Evolutionary conservation across 2,113 vertebrate species (phyloP), one percentile per base, ranked within the genome.

Genomic region (Atrichornis clamosus): DNA sequence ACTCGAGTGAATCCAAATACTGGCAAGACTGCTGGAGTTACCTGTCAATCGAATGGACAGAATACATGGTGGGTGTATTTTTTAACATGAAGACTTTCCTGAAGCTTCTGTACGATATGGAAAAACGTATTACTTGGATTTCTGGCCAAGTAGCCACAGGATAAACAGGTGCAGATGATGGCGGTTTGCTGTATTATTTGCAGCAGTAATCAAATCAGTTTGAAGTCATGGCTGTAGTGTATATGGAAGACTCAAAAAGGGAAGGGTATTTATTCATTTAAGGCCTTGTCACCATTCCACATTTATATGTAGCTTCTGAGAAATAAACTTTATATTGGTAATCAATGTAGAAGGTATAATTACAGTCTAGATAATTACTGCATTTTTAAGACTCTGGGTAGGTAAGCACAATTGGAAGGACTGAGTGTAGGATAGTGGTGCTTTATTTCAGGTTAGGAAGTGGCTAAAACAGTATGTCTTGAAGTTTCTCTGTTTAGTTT

Each of bases 401-500:
- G 4, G 5, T 72, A 50, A 65, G 16, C 26, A 35, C 19, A 16
- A 8, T 33, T 68, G 59, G 50, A 77, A 88, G 46, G 22, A 63
- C 27, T 68, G 35, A 32, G 10, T 0, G 0, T 22, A 7, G 26
- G 23, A 15, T 64, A 41, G 8, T 16, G 47, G 16, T 47, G 16
- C 4, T 21, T 15, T 33, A 42, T 58, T 73, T 27, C 23, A 42
- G 15, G 28, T 55, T 85, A 84, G 78, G 47, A 84, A 62, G 59
- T 47, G 21, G 35, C 59, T 74, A 7, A 68, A 88, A 10, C 19
- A n/a, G 7, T 39, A 7, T 24, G 19, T 62, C 24, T 70, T 80
- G 30, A 44, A 79, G 23, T 30, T 20, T 42, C 35, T 88, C 12
- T 1, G 32, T 78, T 87, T 58, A 42, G 13, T 32, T 33, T 50